These are phyloP conservation scores for Drosophila funebris DNA, from an alignment of 1,140 invertebrate species.

Conservation along the genomic window DNA sequence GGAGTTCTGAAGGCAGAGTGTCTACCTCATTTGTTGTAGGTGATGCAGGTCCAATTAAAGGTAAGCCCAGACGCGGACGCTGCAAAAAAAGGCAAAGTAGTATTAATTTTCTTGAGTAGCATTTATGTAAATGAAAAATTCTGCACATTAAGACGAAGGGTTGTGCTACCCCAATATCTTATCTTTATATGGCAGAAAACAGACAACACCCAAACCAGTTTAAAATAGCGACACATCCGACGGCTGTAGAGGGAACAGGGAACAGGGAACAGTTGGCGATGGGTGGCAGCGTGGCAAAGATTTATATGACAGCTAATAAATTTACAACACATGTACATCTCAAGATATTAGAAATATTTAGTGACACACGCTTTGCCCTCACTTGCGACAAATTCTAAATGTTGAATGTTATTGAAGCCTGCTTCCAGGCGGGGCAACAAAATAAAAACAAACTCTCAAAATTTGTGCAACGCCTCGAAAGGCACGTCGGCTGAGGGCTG, in stretches of 20 bases:
- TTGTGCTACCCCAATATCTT: constrained; percentile 19
- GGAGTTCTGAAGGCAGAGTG: constrained; percentile 4
- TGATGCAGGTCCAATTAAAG: constrained; percentile 39
- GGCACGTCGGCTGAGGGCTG: constrained; percentile 58
- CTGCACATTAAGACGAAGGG: constrained; percentile 40
- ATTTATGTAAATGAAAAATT: constrained; percentile 75
- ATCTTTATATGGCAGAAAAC: constrained; percentile 40
- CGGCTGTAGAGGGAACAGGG: background rate
- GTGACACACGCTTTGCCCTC: constrained; percentile 50
- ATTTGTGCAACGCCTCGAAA: constrained; percentile 47
- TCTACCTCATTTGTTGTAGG: constrained; percentile 20
- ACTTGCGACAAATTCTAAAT: constrained; percentile 61
- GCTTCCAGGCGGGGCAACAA: constrained; percentile 52
- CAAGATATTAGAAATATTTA: constrained; percentile 75
- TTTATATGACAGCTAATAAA: constrained; percentile 83
- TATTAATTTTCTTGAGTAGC: constrained; percentile 70
- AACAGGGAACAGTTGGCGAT: constrained; percentile 2
- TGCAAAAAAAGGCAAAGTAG: constrained; percentile 31
- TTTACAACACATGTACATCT: constrained; percentile 78
- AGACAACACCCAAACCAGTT: constrained; percentile 22
- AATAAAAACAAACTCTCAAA: constrained; percentile 55
- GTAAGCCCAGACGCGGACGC: constrained; percentile 35
- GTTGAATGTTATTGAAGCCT: constrained; percentile 74
- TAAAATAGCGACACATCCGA: constrained; percentile 47
- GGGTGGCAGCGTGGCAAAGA: constrained; percentile 71